Evolutionary conservation across 1,140 invertebrate genomes (phyloP).

Genomic region (Lepidotrigona ventralis): DNA sequence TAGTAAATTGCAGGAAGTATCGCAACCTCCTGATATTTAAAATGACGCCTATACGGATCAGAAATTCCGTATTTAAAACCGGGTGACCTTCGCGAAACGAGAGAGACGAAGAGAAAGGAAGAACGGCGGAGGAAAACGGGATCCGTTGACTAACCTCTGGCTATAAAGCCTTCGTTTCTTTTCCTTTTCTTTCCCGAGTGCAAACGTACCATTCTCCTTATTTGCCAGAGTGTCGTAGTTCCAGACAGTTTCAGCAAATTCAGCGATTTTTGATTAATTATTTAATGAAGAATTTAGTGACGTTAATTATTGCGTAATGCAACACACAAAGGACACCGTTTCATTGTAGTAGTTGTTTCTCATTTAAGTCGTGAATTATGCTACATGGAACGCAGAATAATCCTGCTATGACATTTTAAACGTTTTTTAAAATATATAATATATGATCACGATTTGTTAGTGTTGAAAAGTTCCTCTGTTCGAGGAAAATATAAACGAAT

Average conservation of each 20-base stretch:
- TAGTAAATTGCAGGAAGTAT: conserved; percentile 48
- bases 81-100: conserved; percentile 55
- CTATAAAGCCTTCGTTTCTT: conserved; percentile 2
- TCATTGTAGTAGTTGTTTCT: not conserved
- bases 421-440: not conserved
- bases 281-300: not conserved
- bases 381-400: not conserved
- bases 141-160: conserved; percentile 17
- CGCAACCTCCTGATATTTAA: conserved; percentile 31
- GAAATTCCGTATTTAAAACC: conserved; percentile 62
- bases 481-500: not conserved
- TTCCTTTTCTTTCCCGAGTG: not conserved
- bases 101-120: conserved; percentile 54
- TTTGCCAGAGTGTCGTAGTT: not conserved
- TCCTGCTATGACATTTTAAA: not conserved
- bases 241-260: conserved; percentile 1
- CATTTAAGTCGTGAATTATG: not conserved
- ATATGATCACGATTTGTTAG: not conserved
- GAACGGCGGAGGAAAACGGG: conserved; percentile 32
- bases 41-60: conserved; percentile 46
- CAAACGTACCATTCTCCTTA: not conserved
- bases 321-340: not conserved
- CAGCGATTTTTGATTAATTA: not conserved
- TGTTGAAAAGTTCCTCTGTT: not conserved
- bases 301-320: not conserved